Conservation (phyloP, 2,888 invertebrate species). For the Xylophagus ater region DNA sequence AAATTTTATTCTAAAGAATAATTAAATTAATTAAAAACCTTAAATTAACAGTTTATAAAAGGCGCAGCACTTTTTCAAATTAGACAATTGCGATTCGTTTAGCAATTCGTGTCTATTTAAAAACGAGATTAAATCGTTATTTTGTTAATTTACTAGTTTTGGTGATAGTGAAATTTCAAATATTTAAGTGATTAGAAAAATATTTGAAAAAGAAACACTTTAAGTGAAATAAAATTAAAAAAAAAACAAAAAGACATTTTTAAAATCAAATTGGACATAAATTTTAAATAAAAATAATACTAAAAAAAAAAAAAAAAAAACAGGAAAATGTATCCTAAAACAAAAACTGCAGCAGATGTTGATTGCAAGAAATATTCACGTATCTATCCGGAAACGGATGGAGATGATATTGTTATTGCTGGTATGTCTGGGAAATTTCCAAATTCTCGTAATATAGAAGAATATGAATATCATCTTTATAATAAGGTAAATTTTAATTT, state of each 20-base stretch:
- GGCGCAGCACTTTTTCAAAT: conserved; percentile 17
- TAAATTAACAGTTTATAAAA: conserved; percentile 23
- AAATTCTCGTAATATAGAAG: conserved; percentile 48
- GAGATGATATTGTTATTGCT: conserved; percentile 46
- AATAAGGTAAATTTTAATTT: conserved; percentile 40
- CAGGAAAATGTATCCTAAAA: conserved; percentile 17
- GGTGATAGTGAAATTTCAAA: not conserved
- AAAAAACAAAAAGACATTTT: no score
- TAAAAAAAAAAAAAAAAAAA: conserved; percentile 9
- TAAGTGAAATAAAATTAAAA: no score
- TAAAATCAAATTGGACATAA: not conserved
- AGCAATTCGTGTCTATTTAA: conserved; percentile 24
- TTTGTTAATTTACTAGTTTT: no score
- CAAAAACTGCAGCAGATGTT: conserved; percentile 14
- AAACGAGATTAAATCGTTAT: not conserved
- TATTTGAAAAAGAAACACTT: no score
- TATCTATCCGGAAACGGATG: conserved; percentile 33
- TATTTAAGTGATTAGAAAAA: no score
- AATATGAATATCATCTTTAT: conserved; percentile 51
- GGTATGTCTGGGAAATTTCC: conserved; percentile 54
- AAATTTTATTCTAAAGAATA: no score
- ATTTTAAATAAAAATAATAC: not conserved
- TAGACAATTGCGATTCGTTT: conserved; percentile 29
- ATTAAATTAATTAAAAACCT: not conserved
- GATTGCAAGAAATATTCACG: conserved; percentile 29